Conservation (phyloP, 2,888 invertebrate species). For the Diaphora mendica region DNA sequence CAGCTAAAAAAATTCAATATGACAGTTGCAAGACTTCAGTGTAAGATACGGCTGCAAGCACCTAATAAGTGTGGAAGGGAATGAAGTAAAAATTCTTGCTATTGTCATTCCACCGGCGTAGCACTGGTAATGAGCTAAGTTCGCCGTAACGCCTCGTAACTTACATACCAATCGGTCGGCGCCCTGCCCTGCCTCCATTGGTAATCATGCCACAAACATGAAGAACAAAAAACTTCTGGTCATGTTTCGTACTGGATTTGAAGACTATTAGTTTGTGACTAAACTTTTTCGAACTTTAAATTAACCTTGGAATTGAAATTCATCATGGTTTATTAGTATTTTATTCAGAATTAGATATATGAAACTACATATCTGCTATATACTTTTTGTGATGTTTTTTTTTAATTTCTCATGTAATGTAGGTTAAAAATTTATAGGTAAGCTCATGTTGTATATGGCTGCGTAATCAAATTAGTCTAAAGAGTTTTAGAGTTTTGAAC, state of each 20-base stretch:
- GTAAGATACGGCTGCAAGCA: slow-evolving; percentile 70
- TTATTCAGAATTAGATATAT: not conserved
- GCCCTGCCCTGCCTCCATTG: slow-evolving; percentile 64
- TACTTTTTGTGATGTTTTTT: no score
- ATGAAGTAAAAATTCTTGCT: slow-evolving; percentile 80
- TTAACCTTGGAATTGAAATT: slow-evolving; percentile 36
- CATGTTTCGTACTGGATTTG: slow-evolving; percentile 60
- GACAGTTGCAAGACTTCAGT: slow-evolving; percentile 62
- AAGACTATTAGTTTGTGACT: slow-evolving; percentile 41
- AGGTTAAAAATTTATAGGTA: no score
- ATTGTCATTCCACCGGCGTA: slow-evolving; percentile 82
- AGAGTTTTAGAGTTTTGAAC: no score
- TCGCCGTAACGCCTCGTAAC: slow-evolving; percentile 83
- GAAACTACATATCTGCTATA: not conserved
- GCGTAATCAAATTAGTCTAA: no score
- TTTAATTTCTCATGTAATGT: no score
- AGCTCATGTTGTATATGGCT: no score
- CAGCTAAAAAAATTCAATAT: slow-evolving; percentile 68
- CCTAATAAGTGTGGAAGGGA: slow-evolving; percentile 73
- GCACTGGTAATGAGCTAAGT: slow-evolving; percentile 85
- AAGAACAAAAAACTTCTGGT: slow-evolving; percentile 72
- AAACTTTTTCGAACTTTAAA: slow-evolving; percentile 49
- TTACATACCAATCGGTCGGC: slow-evolving; percentile 82
- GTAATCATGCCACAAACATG: slow-evolving; percentile 77
- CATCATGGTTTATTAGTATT: slow-evolving; percentile 17